Base-by-base conservation (phyloP, 1,140 invertebrate species). In the Drosophila albomicans region DNA sequence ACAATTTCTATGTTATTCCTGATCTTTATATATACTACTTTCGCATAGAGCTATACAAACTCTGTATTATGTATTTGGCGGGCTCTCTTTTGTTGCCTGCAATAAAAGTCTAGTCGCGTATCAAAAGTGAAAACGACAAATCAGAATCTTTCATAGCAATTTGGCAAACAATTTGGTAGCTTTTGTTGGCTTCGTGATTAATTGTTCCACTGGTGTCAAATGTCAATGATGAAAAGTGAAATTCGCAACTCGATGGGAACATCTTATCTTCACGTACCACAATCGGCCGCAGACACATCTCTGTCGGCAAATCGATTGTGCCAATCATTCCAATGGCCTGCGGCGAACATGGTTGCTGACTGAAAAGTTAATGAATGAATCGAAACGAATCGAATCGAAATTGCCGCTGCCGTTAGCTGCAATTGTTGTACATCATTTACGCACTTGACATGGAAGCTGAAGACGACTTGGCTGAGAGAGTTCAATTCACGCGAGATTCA, bases 221-320 rank as follows among this genome's bases (percentile, higher is more conserved):
- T 78, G 82, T 86, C 82, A 78, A 51, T 75, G 71, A 48, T 75
- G 67, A 79, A 85, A 85, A 86, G 82, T 85, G 82, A 85, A 85
- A 85, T 79, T 52, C 54, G 43, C 54, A 58, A 35, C 28, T 11
- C 11, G 51, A 20, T 73, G 72, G 64, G 67, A 84, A 79, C 57
- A 30, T 49, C 66, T 58, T 63, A 65, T 51, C 41, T 35, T 35
- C 48, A 57, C 57, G 16, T 43, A 41, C 3, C 25, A 1, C 61
- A 28, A 41, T 57, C 8, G 28, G 51, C 54, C 62, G 48, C 46
- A 69, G 35, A 41, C 20, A 6, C 38, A 35, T 49, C 56, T 38
- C 32, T 56, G 30, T 65, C 41, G 66, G 75, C 74, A 73, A 80
- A 79, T 54, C 78, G 80, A 78, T 88, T 86, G 64, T 88, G 82